Evolutionary conservation across 2,888 invertebrate genomes (phyloP).

Genomic region (Latrodectus elegans): DNA sequence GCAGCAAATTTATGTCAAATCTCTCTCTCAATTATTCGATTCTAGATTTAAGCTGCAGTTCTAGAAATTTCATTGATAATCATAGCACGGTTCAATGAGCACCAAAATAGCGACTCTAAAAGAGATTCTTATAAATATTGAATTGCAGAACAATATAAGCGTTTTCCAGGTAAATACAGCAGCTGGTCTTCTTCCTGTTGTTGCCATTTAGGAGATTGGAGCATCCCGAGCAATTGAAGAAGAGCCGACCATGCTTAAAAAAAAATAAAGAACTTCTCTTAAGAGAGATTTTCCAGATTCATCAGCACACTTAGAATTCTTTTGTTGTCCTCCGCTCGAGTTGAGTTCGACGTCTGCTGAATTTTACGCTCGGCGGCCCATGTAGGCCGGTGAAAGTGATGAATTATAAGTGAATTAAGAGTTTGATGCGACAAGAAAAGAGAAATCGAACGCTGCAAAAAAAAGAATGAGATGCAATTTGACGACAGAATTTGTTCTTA

Average conservation of each 20-base stretch:
- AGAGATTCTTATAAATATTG: not conserved
- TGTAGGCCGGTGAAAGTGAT: conserved; percentile 9
- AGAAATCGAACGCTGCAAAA: no score
- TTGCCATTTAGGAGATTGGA: not conserved
- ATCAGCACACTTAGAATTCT: not conserved
- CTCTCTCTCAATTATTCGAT: no score
- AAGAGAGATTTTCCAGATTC: conserved; percentile 2
- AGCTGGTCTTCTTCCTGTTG: not conserved
- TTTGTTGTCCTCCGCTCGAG: conserved; percentile 16
- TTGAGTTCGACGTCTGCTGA: conserved; percentile 2
- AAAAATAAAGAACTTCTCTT: not conserved
- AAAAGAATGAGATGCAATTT: no score
- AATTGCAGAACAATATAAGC: not conserved
- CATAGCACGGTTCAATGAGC: no score
- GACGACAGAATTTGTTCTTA: no score
- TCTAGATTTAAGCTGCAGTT: no score
- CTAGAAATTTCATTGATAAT: no score
- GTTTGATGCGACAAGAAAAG: no score
- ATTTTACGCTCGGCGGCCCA: conserved; percentile 37
- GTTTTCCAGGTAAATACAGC: not conserved
- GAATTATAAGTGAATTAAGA: no score
- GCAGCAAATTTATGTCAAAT: no score
- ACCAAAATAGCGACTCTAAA: no score
- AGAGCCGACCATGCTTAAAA: not conserved
- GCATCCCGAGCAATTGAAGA: not conserved